Evolutionary conservation across 2,888 invertebrate genomes (phyloP), one percentile per base, ranked within the genome.

Genomic region (Brenthis hecate): DNA sequence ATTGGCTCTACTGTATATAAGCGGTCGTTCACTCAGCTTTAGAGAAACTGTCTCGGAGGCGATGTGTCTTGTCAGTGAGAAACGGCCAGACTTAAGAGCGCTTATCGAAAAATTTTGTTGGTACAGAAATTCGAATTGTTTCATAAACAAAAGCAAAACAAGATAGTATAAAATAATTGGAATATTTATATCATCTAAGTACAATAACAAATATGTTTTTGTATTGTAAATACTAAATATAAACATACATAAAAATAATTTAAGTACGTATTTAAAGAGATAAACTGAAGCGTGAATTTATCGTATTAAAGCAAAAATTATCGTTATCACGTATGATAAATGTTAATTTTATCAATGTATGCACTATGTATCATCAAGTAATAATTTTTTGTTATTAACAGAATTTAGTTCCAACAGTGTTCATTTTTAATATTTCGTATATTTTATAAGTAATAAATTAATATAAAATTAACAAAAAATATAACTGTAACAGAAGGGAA

Each of bases 21-120:
- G 70, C 72, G 68, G 70, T 70, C 69, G 61, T 73, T 71, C 66
- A 68, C 71, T 73, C 65, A 70, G 73, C 70, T 69, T 68, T 68
- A 61, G 68, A 73, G 64, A 65, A 68, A 70, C 70, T 69, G 68
- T 68, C 71, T 61, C 65, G 57, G 64, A 65, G 71, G 67, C 71
- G 65, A 56, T 65, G 68, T 65, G 60, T 63, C 66, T 64, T 68
- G 68, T 70, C 57, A 67, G 60, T 70, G 62, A 63, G 68, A 66
- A 66, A 68, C 62, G 66, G 65, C 13, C 47, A 61, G 68, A 71
- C 68, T 70, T 65, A 66, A 68, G 66, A 62, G 57, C 58, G 64
- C 68, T 73, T 68, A 66, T 70, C 65, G 62, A 66, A 72, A 43
- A 69, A 72, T 72, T 71, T 70, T 58, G 50, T 57, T 48, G 50